Conservation (phyloP, 2,888 invertebrate species). For the Andrena bucephala region DNA sequence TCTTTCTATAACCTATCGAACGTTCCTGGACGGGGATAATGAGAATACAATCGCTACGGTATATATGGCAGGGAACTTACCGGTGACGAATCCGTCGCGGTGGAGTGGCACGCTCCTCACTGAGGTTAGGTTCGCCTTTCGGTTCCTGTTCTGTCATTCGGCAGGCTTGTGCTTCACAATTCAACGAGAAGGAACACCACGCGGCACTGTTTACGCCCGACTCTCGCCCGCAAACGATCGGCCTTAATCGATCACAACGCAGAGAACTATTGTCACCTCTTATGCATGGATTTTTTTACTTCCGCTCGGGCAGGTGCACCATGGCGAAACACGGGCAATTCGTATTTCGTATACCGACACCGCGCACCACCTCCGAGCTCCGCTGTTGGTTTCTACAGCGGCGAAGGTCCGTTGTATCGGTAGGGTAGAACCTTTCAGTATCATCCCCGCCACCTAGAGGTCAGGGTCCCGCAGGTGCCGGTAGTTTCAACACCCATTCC, state of each 20-base stretch:
- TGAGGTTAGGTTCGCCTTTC: conserved; percentile 81
- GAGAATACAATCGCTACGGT: neutral
- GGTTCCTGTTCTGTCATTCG: conserved; percentile 81
- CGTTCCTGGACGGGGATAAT: neutral
- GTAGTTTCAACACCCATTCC: conserved; percentile 13
- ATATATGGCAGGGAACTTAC: conserved; percentile 72
- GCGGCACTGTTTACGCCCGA: conserved; percentile 17
- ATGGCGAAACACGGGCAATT: conserved; percentile 49
- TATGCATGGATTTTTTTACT: conserved; percentile 60
- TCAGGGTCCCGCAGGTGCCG: conserved; percentile 43
- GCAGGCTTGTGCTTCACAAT: conserved; percentile 56
- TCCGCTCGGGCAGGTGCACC: conserved; percentile 45
- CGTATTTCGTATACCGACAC: conserved; percentile 55
- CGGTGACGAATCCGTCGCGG: conserved; percentile 84
- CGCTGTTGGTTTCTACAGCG: conserved; percentile 13
- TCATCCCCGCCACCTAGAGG: conserved; percentile 48
- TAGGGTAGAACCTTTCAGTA: conserved; percentile 44
- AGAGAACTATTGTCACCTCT: conserved; percentile 52
- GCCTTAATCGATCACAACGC: conserved; percentile 32
- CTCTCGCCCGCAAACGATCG: conserved; percentile 24
- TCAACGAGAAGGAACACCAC: conserved; percentile 36
- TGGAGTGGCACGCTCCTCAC: conserved; percentile 76
- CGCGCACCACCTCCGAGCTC: conserved; percentile 11
- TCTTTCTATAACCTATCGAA: neutral
- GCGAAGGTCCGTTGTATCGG: conserved; percentile 47